phyloP scores from a whole-genome alignment of 2,113 vertebrate genomes.

The Erythrocercus mccallii region DNA sequence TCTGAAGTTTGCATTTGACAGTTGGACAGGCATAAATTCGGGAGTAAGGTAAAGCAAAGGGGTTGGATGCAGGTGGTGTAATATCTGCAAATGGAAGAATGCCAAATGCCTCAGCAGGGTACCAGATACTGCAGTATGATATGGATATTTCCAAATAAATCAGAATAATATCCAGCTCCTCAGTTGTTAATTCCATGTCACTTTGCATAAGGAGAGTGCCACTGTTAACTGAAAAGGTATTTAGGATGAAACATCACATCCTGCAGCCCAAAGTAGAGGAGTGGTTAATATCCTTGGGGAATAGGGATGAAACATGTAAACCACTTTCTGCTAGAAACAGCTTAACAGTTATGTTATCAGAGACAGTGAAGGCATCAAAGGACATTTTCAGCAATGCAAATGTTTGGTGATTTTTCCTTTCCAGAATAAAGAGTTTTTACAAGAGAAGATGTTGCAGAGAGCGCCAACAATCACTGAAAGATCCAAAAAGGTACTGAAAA shows the following conservation, averaged over 20 bases:
- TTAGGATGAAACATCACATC: not conserved
- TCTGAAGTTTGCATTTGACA: not conserved
- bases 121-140: not conserved
- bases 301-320: not conserved
- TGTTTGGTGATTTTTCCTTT: not conserved
- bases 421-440: constrained; percentile 93
- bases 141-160: not conserved
- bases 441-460: constrained; percentile 89
- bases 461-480: constrained; percentile 94
- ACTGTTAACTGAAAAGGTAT: not conserved
- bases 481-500: constrained; percentile 85
- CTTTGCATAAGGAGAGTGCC: not conserved
- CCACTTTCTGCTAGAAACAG: not conserved
- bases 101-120: not conserved
- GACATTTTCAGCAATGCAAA: not conserved
- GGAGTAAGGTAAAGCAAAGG: not conserved
- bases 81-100: not conserved
- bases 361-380: not conserved
- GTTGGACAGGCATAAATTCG: not conserved
- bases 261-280: not conserved
- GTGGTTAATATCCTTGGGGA: not conserved
- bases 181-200: not conserved
- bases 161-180: not conserved
- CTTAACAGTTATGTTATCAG: not conserved
- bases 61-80: not conserved